A percentile compares a stretch with the other conserved stretches of the same genome.
phyloP scores from a whole-genome alignment of 2,113 vertebrate genomes.

The Semnopithecus entellus region DNA sequence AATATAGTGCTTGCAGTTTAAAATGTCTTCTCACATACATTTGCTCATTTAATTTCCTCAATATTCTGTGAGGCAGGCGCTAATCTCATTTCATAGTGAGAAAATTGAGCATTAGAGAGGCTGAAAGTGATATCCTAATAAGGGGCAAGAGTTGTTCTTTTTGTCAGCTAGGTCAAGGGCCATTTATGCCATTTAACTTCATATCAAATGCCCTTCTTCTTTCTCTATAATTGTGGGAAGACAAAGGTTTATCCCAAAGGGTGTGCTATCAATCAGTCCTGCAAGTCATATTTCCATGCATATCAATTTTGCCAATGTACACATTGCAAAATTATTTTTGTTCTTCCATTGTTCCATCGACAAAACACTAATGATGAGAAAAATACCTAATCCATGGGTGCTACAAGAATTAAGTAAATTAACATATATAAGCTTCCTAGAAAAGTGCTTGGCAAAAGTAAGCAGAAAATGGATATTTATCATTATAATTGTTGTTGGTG shows the following conservation, averaged over 20 bases:
- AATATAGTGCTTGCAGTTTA: rapidly evolving
- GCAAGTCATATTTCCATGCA: not conserved
- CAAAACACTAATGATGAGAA: not conserved
- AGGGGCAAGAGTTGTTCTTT: not conserved
- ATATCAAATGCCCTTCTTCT: rapidly evolving
- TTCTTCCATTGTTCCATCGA: too few species aligned
- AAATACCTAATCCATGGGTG: not conserved
- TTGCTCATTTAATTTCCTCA: rapidly evolving
- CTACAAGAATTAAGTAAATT: not conserved
- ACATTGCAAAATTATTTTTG: rapidly evolving
- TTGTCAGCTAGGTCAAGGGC: not conserved
- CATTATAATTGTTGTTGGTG: not conserved
- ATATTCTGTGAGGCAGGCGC: not conserved
- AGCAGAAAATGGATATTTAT: rapidly evolving
- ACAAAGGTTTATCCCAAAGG: not conserved
- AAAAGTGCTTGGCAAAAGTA: not conserved
- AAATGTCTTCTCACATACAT: not conserved
- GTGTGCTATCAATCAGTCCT: not conserved
- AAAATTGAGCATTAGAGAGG: not conserved
- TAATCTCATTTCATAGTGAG: not conserved
- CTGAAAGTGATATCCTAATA: too few species aligned
- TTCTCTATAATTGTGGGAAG: too few species aligned
- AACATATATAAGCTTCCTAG: rapidly evolving
- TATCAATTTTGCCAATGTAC: not conserved
- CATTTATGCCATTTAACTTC: not conserved